These are phyloP conservation scores for Embiotoca jacksoni DNA, from an alignment of 2,113 vertebrate species.

Conservation along the genomic window DNA sequence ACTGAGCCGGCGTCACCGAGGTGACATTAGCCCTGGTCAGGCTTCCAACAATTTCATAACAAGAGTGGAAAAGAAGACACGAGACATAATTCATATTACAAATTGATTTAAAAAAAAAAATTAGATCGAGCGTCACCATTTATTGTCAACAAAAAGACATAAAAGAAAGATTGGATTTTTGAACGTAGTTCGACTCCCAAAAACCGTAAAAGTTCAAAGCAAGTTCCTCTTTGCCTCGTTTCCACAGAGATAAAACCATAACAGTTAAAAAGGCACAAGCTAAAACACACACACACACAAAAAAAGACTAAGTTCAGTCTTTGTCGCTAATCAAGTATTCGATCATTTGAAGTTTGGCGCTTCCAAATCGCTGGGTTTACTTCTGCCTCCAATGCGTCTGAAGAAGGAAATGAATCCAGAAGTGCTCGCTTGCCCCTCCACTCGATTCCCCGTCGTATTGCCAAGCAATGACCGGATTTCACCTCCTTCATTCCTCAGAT, in stretches of 20 bases:
- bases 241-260: conserved; percentile 39
- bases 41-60: not conserved
- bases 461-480: not conserved
- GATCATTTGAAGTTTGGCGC: conserved; percentile 33
- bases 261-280: conserved; percentile 21
- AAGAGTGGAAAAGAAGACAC: not conserved
- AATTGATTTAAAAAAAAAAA: conserved; percentile 10
- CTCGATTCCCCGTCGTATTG: not conserved
- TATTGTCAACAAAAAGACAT: conserved; percentile 61
- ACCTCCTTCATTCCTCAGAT: not conserved
- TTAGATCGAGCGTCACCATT: conserved; percentile 41
- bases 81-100: not conserved
- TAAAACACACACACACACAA: conserved; percentile 7
- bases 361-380: conserved; percentile 55
- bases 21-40: not conserved
- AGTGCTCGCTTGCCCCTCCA: conserved; percentile 45
- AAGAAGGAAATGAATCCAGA: conserved; percentile 81
- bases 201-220: conserved; percentile 65
- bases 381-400: conserved; percentile 77
- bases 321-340: conserved; percentile 39
- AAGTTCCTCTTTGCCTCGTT: conserved; percentile 76
- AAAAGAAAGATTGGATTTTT: conserved; percentile 45
- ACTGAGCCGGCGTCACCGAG: conserved; percentile 39
- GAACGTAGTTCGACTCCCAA: conserved; percentile 38
- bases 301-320: conserved; percentile 9